Base-by-base conservation (phyloP, 2,888 invertebrate species). In the Carcina quercana region DNA sequence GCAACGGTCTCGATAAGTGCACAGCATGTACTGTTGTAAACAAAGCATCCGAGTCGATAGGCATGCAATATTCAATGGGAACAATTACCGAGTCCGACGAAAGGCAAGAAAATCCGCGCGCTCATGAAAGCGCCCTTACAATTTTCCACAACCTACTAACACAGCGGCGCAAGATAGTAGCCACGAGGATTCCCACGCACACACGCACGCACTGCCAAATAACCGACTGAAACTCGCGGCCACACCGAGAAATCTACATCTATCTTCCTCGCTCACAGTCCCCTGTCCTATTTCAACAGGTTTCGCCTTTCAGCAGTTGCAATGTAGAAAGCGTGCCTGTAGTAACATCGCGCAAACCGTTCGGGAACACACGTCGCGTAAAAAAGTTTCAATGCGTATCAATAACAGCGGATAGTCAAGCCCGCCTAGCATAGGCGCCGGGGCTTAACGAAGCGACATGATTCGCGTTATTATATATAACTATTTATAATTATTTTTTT, bases 121-220 rank as follows among this genome's bases (percentile, higher is more conserved):
- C 54, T 59, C 73, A 70, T 80, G 78, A 63, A 82, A 62, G 65
- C 76, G 60, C 59, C 79, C 71, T 79, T 67, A 71, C 65, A 79
- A 73, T 80, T 80, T 83, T 80, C 78, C 70, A 80, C 82, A 72
- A 79, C 75, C 68, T 74, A 78, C 82, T 60, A 75, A 79, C 76
- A 80, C 78, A 56, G 59, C 65, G 64, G 60, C 70, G 50, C 43
- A 20, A 36, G 59, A 47, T 53, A 66, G 75, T 80, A 68, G 59
- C 56, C 67, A 80, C 74, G 79, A 73, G 67, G 67, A 56, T 73
- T 76, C 73, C 59, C 68, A 80, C 82, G 63, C 82, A 79, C 82
- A 78, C 80, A 68, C 56, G 52, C 58, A 51, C 53, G 60, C 56
- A 39, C 49, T 61, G 65, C 68, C 67, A 74, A 76, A 76, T 74